Percentiles rank a stretch among this genome's conserved stretches.
phyloP scores from a whole-genome alignment of 2,888 invertebrate genomes.

The Macaria liturata region DNA sequence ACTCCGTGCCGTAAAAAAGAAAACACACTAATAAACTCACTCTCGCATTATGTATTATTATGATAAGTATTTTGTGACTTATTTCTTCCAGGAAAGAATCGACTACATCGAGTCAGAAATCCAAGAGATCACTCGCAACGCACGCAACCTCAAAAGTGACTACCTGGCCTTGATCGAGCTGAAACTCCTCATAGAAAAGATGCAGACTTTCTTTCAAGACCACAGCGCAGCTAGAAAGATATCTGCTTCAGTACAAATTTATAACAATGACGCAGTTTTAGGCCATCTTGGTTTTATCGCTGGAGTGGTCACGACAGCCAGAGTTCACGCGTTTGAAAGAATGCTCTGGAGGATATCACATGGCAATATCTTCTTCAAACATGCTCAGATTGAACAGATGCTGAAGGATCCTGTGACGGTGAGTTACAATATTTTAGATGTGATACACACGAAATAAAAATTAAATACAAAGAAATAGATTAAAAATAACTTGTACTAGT shows the following conservation, averaged over 20 bases:
- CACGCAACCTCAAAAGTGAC: slow-evolving; percentile 70
- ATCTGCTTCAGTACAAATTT: slow-evolving; percentile 71
- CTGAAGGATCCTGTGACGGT: slow-evolving; percentile 74
- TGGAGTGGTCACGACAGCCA: slow-evolving; percentile 70
- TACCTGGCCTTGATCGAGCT: slow-evolving; percentile 71
- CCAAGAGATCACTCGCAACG: slow-evolving; percentile 76
- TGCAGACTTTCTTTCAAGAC: slow-evolving; percentile 77
- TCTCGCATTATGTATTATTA: too few species aligned
- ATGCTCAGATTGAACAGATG: slow-evolving; percentile 73
- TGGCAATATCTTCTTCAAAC: slow-evolving; percentile 78
- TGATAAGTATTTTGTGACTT: not conserved
- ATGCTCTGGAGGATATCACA: slow-evolving; percentile 80
- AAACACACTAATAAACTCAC: too few species aligned
- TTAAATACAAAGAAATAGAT: too few species aligned
- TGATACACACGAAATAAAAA: too few species aligned
- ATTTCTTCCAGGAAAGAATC: slow-evolving; percentile 70
- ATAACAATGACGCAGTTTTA: slow-evolving; percentile 70
- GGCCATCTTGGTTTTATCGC: slow-evolving; percentile 76
- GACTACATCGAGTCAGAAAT: slow-evolving; percentile 80
- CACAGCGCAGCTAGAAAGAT: slow-evolving; percentile 85
- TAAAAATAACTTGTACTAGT: too few species aligned
- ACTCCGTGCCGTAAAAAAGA: too few species aligned
- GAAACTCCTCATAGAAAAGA: slow-evolving; percentile 72
- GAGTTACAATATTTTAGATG: slow-evolving; percentile 31
- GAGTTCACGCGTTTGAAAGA: slow-evolving; percentile 71